phyloP scores from a whole-genome alignment of 2,113 vertebrate species.

The Cyanoliseus patagonus region DNA sequence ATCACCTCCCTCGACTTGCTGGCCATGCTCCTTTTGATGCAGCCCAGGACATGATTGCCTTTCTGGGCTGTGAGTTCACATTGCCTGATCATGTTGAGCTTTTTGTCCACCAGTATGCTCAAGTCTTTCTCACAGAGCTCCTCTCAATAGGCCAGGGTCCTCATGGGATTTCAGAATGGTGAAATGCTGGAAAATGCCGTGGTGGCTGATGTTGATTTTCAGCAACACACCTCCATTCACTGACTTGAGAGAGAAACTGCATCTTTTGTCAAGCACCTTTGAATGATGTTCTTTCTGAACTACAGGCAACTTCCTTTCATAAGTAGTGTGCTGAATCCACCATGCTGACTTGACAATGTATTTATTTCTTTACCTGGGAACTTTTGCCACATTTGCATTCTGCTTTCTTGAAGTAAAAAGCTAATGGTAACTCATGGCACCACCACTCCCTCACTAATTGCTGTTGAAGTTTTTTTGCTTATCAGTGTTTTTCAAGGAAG shows the following conservation, averaged over 20 bases:
- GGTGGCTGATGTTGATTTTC: neutral
- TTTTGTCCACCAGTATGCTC: neutral
- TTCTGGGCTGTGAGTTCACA: neutral
- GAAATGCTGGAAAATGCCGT: neutral
- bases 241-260: neutral
- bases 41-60: neutral
- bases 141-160: neutral
- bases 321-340: neutral
- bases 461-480: slow-evolving; percentile 62
- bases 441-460: slow-evolving; percentile 49
- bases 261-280: neutral
- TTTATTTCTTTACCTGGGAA: slow-evolving; percentile 21
- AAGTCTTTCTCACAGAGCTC: neutral
- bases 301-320: neutral
- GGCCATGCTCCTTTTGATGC: rapidly evolving
- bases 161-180: neutral
- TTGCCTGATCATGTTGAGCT: rapidly evolving
- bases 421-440: slow-evolving; percentile 2
- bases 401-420: slow-evolving; percentile 36
- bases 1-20: neutral
- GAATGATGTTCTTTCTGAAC: neutral
- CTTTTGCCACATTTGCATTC: slow-evolving; percentile 55
- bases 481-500: slow-evolving; percentile 75
- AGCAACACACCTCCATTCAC: neutral
- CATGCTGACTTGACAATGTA: neutral